These are phyloP conservation scores for Rhagophthalmus giganteus DNA, from an alignment of 2,888 invertebrate genomes.

Conservation along the genomic window DNA sequence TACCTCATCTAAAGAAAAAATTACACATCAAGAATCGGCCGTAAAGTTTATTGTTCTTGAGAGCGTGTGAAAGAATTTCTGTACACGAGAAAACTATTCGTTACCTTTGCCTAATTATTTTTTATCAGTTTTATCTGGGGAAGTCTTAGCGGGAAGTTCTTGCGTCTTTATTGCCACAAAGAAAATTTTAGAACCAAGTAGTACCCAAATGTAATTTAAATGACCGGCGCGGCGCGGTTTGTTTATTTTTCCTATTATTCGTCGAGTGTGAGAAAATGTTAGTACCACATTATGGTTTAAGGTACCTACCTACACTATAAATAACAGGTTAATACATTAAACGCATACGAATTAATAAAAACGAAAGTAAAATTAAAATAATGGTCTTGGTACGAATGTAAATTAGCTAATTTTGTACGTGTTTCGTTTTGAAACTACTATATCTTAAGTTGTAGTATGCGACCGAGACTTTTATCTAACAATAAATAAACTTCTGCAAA, in stretches of 20 bases:
- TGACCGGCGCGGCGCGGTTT: too few species aligned
- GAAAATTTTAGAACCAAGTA: too few species aligned
- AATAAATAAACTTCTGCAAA: neutral
- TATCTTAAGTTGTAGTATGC: neutral
- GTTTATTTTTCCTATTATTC: too few species aligned
- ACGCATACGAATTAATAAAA: neutral
- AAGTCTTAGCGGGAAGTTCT: neutral
- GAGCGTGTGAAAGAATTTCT: slow-evolving; percentile 22
- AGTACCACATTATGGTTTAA: neutral
- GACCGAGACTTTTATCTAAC: neutral
- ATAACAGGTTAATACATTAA: neutral
- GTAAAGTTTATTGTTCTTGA: slow-evolving; percentile 15
- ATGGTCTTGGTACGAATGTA: neutral
- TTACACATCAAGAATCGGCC: slow-evolving; percentile 18
- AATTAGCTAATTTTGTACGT: neutral
- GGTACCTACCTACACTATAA: neutral
- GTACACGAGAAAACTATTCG: neutral
- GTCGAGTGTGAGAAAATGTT: neutral
- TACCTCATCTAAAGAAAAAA: slow-evolving; percentile 22
- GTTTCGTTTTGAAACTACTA: neutral
- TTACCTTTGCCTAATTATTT: neutral
- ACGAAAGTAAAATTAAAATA: neutral
- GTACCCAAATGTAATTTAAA: too few species aligned
- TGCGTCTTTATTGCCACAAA: too few species aligned
- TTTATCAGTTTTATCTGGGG: neutral